Conservation (phyloP, 1,140 invertebrate genomes). For the Leptoteleia sp. region DNA sequence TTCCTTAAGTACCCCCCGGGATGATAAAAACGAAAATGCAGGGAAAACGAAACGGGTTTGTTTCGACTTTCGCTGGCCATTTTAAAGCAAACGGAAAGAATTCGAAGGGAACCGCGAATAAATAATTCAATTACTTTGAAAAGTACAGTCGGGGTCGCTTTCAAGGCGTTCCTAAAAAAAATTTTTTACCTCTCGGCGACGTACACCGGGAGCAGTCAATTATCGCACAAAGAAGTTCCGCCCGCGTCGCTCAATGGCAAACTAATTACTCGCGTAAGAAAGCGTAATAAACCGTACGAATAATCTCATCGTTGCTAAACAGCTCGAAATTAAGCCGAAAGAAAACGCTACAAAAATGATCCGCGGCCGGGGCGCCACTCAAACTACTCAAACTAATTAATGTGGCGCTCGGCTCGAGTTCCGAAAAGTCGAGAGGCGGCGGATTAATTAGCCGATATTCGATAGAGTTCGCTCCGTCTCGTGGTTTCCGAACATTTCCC, state of each 20-base stretch:
- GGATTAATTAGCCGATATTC: constrained; percentile 54
- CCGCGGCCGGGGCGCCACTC: constrained; percentile 4
- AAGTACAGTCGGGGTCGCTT: too few species aligned
- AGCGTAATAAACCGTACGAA: constrained; percentile 30
- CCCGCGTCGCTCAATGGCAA: constrained; percentile 25
- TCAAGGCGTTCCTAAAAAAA: too few species aligned
- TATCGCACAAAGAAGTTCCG: constrained; percentile 18
- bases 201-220: constrained; percentile 40
- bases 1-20: too few species aligned
- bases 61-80: too few species aligned
- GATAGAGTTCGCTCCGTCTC: constrained; percentile 21
- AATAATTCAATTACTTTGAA: too few species aligned
- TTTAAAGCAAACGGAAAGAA: too few species aligned
- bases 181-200: too few species aligned
- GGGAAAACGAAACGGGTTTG: too few species aligned
- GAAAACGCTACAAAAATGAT: constrained; percentile 47
- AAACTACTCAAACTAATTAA: constrained; percentile 47
- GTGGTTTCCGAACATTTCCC: constrained; percentile 33
- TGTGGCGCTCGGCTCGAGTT: constrained; percentile 24
- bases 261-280: constrained; percentile 31
- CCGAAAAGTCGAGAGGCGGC: constrained; percentile 37
- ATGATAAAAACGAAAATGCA: too few species aligned
- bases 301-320: constrained; percentile 38
- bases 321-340: constrained; percentile 21
- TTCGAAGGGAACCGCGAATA: too few species aligned